phyloP scores from a whole-genome alignment of 2,888 invertebrate genomes.

The Ormyrus rosae region DNA sequence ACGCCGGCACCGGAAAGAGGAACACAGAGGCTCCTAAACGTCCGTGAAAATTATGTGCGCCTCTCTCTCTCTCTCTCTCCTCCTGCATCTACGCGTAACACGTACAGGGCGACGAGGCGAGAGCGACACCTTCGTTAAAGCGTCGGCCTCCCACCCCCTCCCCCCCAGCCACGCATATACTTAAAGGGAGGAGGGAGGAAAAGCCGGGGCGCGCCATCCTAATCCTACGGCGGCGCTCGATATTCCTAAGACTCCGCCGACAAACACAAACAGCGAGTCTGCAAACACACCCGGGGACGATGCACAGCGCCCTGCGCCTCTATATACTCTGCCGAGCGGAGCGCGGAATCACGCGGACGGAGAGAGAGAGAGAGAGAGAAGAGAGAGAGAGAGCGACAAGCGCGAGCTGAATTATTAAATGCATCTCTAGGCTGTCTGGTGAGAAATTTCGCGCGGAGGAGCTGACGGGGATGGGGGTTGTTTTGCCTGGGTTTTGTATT shows the following conservation, averaged over 20 bases:
- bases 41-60: conserved; percentile 50
- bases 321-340: background rate
- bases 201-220: conserved; percentile 7
- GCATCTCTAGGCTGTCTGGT: conserved; percentile 3
- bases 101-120: conserved; percentile 1
- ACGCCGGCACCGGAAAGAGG: conserved; percentile 15
- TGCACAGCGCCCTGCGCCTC: conserved; percentile 1
- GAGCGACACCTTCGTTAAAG: conserved; percentile 55
- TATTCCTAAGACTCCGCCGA: conserved; percentile 43
- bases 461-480: background rate
- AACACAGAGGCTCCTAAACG: conserved; percentile 30
- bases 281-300: conserved; percentile 26
- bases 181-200: background rate
- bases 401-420: conserved; percentile 38
- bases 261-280: conserved; percentile 45
- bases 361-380: background rate
- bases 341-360: conserved; percentile 1
- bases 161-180: too few species aligned
- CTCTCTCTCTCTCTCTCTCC: conserved; percentile 5
- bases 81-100: background rate
- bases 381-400: background rate
- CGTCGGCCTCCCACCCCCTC: background rate
- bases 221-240: conserved; percentile 42
- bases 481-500: background rate
- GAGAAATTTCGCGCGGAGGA: conserved; percentile 1